Conservation (phyloP, 2,113 vertebrate genomes). For the Triplophysa siluroides region DNA sequence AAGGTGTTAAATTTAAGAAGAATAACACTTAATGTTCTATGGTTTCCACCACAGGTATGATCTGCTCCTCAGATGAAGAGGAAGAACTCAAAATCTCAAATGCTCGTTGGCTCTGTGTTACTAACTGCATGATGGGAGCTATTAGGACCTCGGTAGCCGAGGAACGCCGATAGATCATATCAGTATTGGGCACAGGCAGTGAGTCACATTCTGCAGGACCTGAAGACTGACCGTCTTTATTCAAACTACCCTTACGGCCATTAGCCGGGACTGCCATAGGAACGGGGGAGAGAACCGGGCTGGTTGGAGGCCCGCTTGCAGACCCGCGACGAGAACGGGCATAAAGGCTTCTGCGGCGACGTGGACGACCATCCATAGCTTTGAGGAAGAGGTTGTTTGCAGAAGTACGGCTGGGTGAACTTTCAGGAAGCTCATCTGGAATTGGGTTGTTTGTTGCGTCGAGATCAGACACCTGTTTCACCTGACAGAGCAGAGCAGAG, state of each 20-base stretch:
- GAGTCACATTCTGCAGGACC: constrained; percentile 42
- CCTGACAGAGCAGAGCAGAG: constrained; percentile 46
- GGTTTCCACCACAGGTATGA: background rate
- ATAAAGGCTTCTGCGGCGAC: constrained; percentile 63
- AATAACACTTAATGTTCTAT: constrained; percentile 31
- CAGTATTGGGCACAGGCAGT: constrained; percentile 2
- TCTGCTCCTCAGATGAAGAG: constrained; percentile 32
- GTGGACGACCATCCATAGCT: constrained; percentile 68
- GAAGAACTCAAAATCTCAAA: constrained; percentile 70
- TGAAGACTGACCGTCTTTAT: constrained; percentile 26
- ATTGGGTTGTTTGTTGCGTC: constrained; percentile 68
- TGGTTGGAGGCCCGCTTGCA: background rate
- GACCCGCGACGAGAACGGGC: constrained; percentile 33
- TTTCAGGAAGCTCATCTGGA: constrained; percentile 56
- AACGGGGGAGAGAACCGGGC: background rate
- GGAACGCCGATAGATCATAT: constrained; percentile 46
- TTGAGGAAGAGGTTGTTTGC: constrained; percentile 68
- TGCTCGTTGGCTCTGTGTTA: constrained; percentile 71
- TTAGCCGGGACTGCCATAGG: constrained; percentile 28
- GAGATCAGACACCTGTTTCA: constrained; percentile 63
- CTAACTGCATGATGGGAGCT: constrained; percentile 67
- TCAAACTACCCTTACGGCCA: constrained; percentile 52
- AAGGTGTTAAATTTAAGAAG: background rate
- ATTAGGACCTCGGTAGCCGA: constrained; percentile 67
- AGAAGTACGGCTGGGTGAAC: constrained; percentile 55